Conservation (phyloP, 1,140 invertebrate species). For the Teleopsis dalmanni region DNA sequence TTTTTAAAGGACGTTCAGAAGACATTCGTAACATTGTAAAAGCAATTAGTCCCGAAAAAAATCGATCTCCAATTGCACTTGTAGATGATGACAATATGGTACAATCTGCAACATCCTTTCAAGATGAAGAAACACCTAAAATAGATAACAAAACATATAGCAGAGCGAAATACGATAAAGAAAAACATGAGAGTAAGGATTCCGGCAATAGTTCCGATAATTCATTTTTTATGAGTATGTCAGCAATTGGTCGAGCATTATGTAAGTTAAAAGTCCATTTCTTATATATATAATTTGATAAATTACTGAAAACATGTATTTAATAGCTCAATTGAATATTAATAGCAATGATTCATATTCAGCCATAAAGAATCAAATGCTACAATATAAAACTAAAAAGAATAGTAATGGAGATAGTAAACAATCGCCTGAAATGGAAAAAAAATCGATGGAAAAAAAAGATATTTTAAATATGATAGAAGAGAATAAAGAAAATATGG, state of each 20-base stretch:
- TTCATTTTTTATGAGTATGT: constrained; percentile 31
- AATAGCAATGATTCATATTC: too few species aligned
- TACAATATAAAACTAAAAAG: too few species aligned
- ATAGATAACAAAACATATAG: constrained; percentile 37
- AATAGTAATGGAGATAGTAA: too few species aligned
- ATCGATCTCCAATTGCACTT: constrained; percentile 8
- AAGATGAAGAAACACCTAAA: constrained; percentile 19
- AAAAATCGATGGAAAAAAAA: too few species aligned
- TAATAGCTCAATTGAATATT: too few species aligned
- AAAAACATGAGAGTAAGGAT: constrained; percentile 12
- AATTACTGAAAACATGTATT: too few species aligned
- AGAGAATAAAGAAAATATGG: constrained; percentile 20
- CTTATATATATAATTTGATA: too few species aligned
- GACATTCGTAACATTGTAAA: constrained; percentile 26
- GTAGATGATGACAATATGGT: constrained; percentile 13
- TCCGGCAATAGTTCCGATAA: constrained; percentile 12
- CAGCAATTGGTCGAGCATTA: constrained; percentile 33
- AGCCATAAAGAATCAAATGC: too few species aligned
- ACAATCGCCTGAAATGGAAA: too few species aligned
- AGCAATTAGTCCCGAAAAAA: constrained; percentile 14
- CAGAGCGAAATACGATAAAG: constrained; percentile 4
- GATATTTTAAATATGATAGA: constrained; percentile 6
- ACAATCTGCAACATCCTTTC: neutral
- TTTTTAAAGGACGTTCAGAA: constrained; percentile 35
- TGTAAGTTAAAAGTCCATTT: constrained; percentile 18